phyloP scores from a whole-genome alignment of 2,113 vertebrate species.

The Spilogale gracilis region DNA sequence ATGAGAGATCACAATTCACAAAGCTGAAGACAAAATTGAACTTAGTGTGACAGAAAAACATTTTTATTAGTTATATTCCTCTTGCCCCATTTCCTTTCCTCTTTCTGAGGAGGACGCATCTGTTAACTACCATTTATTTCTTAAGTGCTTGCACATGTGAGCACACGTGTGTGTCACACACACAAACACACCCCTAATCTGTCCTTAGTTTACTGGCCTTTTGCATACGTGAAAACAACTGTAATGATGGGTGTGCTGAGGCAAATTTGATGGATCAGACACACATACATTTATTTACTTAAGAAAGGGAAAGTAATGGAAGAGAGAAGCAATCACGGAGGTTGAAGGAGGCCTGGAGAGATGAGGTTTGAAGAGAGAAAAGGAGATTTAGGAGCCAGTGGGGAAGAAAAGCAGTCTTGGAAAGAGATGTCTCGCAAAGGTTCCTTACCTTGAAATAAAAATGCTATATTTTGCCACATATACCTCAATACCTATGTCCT shows the following conservation, averaged over 20 bases:
- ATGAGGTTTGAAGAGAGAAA: neutral
- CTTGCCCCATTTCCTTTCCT: neutral
- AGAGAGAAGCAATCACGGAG: neutral
- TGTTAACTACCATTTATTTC: neutral
- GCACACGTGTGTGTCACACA: neutral
- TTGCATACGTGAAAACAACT: neutral
- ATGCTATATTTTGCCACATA: neutral
- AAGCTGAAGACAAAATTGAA: neutral
- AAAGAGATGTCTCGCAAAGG: neutral
- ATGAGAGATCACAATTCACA: neutral
- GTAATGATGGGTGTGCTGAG: neutral
- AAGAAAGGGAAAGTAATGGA: neutral
- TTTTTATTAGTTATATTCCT: neutral
- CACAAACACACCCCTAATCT: neutral
- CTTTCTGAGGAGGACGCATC: neutral
- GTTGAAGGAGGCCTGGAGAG: neutral
- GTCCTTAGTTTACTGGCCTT: neutral
- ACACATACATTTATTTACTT: neutral
- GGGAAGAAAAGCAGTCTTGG: neutral
- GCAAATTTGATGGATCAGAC: neutral
- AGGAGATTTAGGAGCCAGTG: neutral
- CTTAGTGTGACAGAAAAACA: neutral
- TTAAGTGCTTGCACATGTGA: neutral
- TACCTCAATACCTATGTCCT: neutral
- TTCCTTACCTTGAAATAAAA: neutral